Base-by-base conservation (phyloP, 2,888 invertebrate genomes). In the Meiosimyza decipiens region DNA sequence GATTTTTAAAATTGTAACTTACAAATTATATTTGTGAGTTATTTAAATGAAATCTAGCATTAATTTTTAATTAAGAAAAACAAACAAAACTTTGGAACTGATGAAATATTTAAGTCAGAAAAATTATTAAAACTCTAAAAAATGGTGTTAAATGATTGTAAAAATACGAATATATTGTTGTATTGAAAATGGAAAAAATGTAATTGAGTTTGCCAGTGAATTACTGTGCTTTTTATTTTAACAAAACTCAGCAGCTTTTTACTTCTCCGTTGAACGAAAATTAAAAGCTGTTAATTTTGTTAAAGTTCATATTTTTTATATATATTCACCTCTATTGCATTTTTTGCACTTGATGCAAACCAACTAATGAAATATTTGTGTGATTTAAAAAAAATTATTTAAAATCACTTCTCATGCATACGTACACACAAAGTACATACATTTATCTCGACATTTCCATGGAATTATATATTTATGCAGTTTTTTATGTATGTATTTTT, bases 21-120 rank as follows among this genome's bases (percentile, higher is more conserved):
- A 63, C 63, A 40, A 63, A 63, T 40, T 62, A 60, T 28, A 59
- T 40, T 40, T 40, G 40, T 40, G 40, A 40, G 40, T 40, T 40
- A 40, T 40, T 18, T 18, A 59, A 59, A 60, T 15, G 15, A 60
- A 64, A 51, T 62, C 11, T 70, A 63, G 54, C 54, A 54, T 63
- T 51, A 52, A 52, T 70, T 62, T 63, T 62, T 68, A 63, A 62
- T 63, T 51, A 54, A 62, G 54, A 52, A 70, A 51, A 70, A 60
- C 50, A 60, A 33, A 59, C 6, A 28, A 16, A 69, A 51, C 28
- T 51, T n/a, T 64, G 64, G 28, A 69, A 50, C 62, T 62, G 62
- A 70, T 62, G 52, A 70, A 63, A 70, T 70, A 70, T 47, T 62
- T 62, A 62, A 70, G 28, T 70, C 50, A 70, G 47, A 63, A 62